Base-by-base conservation (phyloP, 2,113 vertebrate genomes). In the Prochilodus magdalenae region DNA sequence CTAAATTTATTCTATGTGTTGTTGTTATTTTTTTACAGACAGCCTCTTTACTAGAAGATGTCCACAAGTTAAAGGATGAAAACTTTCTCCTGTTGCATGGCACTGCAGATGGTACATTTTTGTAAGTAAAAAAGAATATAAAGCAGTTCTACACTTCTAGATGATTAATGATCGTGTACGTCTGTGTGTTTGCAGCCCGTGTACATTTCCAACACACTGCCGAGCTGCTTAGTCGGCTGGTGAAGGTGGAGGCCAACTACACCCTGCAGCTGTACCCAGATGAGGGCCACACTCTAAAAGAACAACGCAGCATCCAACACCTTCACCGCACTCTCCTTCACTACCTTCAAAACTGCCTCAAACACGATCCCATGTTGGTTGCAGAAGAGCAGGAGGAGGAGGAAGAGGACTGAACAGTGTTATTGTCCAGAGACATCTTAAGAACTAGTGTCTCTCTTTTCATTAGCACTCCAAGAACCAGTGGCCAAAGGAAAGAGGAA, bases 201-300 rank as follows among this genome's bases (percentile, higher is more conserved):
- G 93, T 96, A 0, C 94, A 96, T 87, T 96, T 96, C 89, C 94
- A 96, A 86, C 95, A 96, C 85, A 95, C 92, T 0, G 95, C 95
- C 2, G 95, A 96, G 84, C 92, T 96, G 40, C 87, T 96, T 70
- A 93, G 88, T 87, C 93, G 92, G 15, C 88, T 96, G 74, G 92
- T 95, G 78, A 93, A 90, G 84, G 90, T 91, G 27, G 94, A 94
- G 26, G 92, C 93, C 79, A 95, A 95, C 91, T 95, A 95, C 87
- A 93, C 93, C 0, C 91, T 94, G 81, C 94, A 95, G 93, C 90
- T 95, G 60, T 95, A 95, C 77, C 95, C 94, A 11, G 95, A 96
- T 5, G 94, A 95, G 86, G 94, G 93, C 67, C 94, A 96, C 84
- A 8, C 33, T 55, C 89, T 95, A 29, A 86, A 89, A 73, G 91